phyloP scores from a whole-genome alignment of 2,888 invertebrate genomes.

The Peribatodes rhomboidaria region DNA sequence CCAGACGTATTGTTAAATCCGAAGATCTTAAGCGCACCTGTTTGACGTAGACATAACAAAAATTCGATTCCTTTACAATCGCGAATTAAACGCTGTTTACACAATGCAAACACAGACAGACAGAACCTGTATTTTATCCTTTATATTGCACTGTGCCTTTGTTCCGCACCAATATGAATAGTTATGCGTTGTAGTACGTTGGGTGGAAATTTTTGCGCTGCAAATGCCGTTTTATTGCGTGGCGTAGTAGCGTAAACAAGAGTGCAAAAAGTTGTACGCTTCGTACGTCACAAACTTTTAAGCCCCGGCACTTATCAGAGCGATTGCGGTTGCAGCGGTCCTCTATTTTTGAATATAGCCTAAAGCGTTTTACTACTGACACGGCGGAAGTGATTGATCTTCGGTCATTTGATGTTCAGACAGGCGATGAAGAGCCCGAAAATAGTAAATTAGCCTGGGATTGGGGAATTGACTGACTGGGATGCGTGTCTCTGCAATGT shows the following conservation, averaged over 20 bases:
- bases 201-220: slow-evolving; percentile 7
- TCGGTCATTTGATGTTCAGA: too few relatives aligned
- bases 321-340: background rate
- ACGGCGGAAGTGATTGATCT: too few relatives aligned
- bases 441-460: too few relatives aligned
- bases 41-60: slow-evolving; percentile 36
- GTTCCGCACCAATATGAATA: slow-evolving; percentile 12
- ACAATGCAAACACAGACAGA: slow-evolving; percentile 34
- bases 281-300: background rate
- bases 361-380: too few relatives aligned
- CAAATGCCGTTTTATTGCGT: slow-evolving; percentile 11
- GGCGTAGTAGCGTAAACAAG: slow-evolving; percentile 10
- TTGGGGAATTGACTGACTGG: background rate
- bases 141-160: slow-evolving; percentile 21
- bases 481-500: background rate
- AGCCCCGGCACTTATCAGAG: slow-evolving; percentile 1
- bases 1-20: slow-evolving; percentile 42
- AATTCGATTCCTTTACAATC: slow-evolving; percentile 44
- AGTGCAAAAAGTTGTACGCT: slow-evolving; percentile 2
- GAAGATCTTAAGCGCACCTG: slow-evolving; percentile 43
- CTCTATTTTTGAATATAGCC: background rate
- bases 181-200: background rate
- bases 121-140: slow-evolving; percentile 27
- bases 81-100: slow-evolving; percentile 44
- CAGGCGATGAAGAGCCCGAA: too few relatives aligned